phyloP scores from a whole-genome alignment of 2,797 vertebrate species.

The Limnodromus scolopaceus region DNA sequence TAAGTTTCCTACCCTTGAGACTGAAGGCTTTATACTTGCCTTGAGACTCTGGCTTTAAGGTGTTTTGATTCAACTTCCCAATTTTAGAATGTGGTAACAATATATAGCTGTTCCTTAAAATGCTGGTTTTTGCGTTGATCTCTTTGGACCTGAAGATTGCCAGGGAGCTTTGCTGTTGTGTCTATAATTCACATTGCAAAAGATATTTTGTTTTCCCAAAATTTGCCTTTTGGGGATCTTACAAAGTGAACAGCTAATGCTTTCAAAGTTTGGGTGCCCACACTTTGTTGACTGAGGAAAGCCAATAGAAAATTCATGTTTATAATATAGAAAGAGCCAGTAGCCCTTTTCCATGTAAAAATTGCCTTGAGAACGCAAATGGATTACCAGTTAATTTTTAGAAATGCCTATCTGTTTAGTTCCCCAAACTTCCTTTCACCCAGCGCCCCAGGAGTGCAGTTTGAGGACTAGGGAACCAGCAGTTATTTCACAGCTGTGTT shows the following conservation, averaged over 20 bases:
- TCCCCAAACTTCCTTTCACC: background rate
- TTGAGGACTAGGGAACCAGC: background rate
- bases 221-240: background rate
- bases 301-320: background rate
- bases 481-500: background rate
- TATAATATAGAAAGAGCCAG: background rate
- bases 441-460: fast-evolving
- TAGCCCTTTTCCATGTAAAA: background rate
- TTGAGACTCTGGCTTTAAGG: fast-evolving
- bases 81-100: background rate
- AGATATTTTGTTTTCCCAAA: background rate
- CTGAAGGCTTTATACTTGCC: too few relatives aligned
- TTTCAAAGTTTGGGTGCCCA: background rate
- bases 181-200: background rate
- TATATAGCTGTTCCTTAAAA: background rate
- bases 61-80: background rate
- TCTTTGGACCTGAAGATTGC: background rate
- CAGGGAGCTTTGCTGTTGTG: background rate
- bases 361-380: background rate
- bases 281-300: background rate
- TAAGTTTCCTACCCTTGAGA: background rate
- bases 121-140: background rate
- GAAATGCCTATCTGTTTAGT: background rate
- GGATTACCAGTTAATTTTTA: background rate
- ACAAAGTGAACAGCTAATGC: background rate